Percentiles rank a stretch among this genome's conserved stretches.
Conservation (phyloP, 1,140 invertebrate species). For the Scaptomyza graminum region DNA sequence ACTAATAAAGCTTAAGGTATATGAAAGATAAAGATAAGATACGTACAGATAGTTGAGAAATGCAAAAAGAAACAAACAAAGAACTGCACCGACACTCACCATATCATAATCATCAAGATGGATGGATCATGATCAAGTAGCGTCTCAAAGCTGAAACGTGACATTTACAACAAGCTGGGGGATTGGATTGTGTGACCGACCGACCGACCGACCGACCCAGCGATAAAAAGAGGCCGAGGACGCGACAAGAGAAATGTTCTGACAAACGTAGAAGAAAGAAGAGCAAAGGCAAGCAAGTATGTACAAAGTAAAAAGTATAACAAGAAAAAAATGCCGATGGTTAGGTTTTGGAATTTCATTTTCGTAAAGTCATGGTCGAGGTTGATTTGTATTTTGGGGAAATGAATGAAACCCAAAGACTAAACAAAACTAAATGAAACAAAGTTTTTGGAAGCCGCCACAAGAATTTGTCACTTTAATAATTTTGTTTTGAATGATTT, state of each 20-base stretch:
- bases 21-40: slow-evolving; percentile 1
- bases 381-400: slow-evolving; percentile 2
- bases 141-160: slow-evolving; percentile 59
- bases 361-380: slow-evolving; percentile 64
- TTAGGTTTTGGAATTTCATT: slow-evolving; percentile 47
- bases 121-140: slow-evolving; percentile 47
- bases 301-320: slow-evolving; percentile 47
- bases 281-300: slow-evolving; percentile 65
- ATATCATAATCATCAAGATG: slow-evolving; percentile 6
- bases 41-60: slow-evolving; percentile 4
- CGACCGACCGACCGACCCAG: slow-evolving; percentile 1
- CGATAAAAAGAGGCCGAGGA: slow-evolving; percentile 53
- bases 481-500: slow-evolving; percentile 69
- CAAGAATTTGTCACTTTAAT: slow-evolving; percentile 77
- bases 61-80: neutral
- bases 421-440: slow-evolving; percentile 11
- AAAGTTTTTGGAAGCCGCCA: slow-evolving; percentile 24
- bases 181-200: slow-evolving; percentile 37
- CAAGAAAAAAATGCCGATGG: slow-evolving; percentile 9
- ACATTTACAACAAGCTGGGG: slow-evolving; percentile 68
- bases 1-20: neutral
- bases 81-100: slow-evolving; percentile 34
- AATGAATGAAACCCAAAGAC: neutral
- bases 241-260: slow-evolving; percentile 47
- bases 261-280: slow-evolving; percentile 33